A percentile compares a stretch with the other conserved stretches of the same genome.
These are phyloP conservation scores for Rhopalosiphum maidis DNA, from an alignment of 1,140 invertebrate genomes.

Conservation along the genomic window DNA sequence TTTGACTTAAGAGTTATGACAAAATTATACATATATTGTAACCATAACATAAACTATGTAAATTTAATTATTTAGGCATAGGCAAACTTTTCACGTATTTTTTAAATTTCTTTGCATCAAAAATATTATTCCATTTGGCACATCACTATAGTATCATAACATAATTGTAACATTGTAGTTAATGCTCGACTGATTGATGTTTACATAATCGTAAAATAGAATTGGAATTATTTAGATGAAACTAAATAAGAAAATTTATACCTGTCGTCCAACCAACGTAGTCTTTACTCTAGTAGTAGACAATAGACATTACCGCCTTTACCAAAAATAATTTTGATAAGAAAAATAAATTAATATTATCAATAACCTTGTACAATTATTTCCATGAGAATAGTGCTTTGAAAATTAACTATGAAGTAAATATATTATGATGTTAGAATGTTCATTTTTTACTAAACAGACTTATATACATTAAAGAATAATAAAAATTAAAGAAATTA, in stretches of 20 bases:
- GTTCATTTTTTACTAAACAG: background rate
- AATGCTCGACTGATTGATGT: background rate
- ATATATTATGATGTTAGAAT: background rate
- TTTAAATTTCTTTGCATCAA: background rate
- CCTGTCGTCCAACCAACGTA: background rate
- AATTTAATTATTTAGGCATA: background rate
- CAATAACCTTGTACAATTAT: background rate
- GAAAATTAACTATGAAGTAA: background rate
- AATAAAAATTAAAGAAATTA: background rate
- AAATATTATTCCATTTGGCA: background rate
- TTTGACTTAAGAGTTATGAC: background rate
- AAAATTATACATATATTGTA: background rate
- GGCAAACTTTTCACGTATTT: background rate
- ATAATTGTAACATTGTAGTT: conserved; percentile 1
- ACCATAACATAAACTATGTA: background rate
- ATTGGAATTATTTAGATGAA: background rate
- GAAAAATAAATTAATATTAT: background rate
- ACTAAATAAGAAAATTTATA: background rate
- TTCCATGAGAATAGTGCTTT: background rate
- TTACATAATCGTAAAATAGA: background rate
- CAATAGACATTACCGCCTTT: background rate
- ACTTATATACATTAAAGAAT: background rate
- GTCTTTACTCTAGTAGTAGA: background rate
- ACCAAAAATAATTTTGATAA: background rate
- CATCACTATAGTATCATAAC: background rate